Base-by-base conservation (phyloP, 2,113 vertebrate genomes). In the Actenoides hombroni region DNA sequence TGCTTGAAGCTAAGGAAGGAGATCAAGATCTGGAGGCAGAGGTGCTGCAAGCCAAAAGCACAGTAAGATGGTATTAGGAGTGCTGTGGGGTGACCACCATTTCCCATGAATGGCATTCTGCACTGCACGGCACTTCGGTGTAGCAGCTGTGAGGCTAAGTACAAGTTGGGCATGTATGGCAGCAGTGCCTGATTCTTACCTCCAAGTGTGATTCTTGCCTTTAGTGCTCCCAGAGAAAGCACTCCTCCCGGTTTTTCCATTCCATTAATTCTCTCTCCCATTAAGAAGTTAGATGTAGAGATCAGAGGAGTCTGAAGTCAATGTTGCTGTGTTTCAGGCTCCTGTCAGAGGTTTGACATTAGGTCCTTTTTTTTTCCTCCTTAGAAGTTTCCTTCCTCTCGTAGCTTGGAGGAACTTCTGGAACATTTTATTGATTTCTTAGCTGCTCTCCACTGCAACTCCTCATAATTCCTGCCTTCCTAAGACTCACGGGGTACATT, bases 41-140 rank as follows among this genome's bases (percentile, higher is more conserved):
- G 61, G 31, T 44, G 7, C 19, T 68, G 60, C n/a, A 31, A 87
- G 57, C 24, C 16, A 51, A 42, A 42, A 25, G 3, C 0, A 0
- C 5, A 9, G 12, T 23, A 24, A 59, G 17, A 26, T 13, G 54
- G 26, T 24, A 11, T 42, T 54, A 68, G 29, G n/a, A 63, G 10
- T 46, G 33, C 56, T 31, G 29, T 25, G 46, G 28, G 18, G 17
- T 77, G 53, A 42, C 26, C 42, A 9, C 20, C 35, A 15, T 33
- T 0, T 0, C 14, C 60, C n/a, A 13, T 0, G 13, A 61, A 11
- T 1, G 0, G 16, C n/a, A 7, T 68, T 73, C 39, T 28, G 1
- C 28, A 12, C 6, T 12, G 8, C 25, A 3, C 1, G 1, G n/a
- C 19, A 12, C 13, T 33, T 37, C 12, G 23, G 2, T 44, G 14